phyloP scores from a whole-genome alignment of 2,888 invertebrate species.

The Stegophylla sp. region DNA sequence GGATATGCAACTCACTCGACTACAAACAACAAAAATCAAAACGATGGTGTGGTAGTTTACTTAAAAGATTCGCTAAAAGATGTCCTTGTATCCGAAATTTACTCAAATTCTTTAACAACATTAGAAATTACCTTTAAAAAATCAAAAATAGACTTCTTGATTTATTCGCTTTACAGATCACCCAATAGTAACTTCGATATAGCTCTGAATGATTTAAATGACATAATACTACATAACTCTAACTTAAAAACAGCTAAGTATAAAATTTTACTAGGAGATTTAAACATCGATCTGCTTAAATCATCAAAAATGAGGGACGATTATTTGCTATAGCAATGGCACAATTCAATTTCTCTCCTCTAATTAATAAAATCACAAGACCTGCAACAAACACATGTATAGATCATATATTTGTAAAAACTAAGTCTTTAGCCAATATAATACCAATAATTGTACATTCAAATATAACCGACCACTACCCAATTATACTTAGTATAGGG shows the following conservation, averaged over 20 bases:
- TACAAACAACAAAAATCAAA: neutral
- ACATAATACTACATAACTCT: neutral
- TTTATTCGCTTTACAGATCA: neutral
- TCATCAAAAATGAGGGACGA: constrained; percentile 5
- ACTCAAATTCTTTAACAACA: too few relatives aligned
- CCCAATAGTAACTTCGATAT: neutral
- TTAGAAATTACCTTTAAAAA: too few relatives aligned
- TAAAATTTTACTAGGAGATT: constrained; percentile 9
- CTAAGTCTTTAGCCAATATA: neutral
- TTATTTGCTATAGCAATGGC: neutral
- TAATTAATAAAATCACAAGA: constrained; percentile 1
- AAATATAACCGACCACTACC: constrained; percentile 4
- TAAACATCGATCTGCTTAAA: constrained; percentile 1
- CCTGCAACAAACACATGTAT: neutral
- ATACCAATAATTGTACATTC: neutral
- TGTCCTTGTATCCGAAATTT: neutral
- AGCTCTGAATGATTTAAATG: neutral
- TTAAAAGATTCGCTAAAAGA: constrained; percentile 10
- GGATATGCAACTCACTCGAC: neutral
- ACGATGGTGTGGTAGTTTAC: neutral
- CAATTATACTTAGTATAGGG: constrained; percentile 1
- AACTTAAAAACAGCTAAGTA: constrained; percentile 1
- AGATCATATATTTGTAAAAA: constrained; percentile 21
- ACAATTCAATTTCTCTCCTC: neutral
- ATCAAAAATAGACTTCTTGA: neutral